phyloP scores from a whole-genome alignment of 30 jellyfish, hydroid and myxozoan genomes.

The Pseudorhiza aurosa region DNA sequence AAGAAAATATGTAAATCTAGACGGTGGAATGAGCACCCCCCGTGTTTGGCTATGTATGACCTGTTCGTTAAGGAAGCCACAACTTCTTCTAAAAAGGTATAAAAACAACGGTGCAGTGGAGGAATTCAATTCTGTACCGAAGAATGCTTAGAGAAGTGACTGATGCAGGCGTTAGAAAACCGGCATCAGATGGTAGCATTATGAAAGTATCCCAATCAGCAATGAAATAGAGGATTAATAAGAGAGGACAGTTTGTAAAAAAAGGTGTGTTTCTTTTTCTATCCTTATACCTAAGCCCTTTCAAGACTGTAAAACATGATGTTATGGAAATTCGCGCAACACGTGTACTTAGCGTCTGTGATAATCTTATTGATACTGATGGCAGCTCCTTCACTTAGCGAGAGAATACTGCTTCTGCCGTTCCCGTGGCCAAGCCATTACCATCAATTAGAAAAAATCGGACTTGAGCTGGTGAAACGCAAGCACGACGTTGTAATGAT shows the following conservation, averaged over 20 bases:
- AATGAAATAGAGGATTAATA: no score
- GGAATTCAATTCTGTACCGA: background rate
- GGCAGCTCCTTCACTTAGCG: conserved; percentile 12
- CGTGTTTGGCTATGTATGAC: conserved; percentile 10
- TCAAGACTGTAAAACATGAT: background rate
- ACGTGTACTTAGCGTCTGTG: background rate
- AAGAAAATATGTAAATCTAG: background rate
- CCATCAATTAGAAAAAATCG: conserved; percentile 53
- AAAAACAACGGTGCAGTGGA: conserved; percentile 6
- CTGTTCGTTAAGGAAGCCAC: conserved; percentile 43
- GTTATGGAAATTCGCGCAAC: background rate
- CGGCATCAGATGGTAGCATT: no score
- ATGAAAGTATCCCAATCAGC: no score
- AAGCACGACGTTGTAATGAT: conserved; percentile 56
- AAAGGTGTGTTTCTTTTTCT: background rate
- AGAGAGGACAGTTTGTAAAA: no score
- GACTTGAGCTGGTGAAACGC: conserved; percentile 33
- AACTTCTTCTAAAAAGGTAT: conserved; percentile 7
- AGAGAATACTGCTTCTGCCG: conserved; percentile 41
- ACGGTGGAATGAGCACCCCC: conserved; percentile 12
- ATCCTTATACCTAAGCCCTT: background rate
- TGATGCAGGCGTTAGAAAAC: background rate
- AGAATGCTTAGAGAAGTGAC: background rate
- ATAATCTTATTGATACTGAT: background rate
- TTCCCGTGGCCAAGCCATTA: conserved; percentile 84